Evolutionary conservation across 2,113 vertebrate species (phyloP).

Genomic region (Thymallus thymallus): DNA sequence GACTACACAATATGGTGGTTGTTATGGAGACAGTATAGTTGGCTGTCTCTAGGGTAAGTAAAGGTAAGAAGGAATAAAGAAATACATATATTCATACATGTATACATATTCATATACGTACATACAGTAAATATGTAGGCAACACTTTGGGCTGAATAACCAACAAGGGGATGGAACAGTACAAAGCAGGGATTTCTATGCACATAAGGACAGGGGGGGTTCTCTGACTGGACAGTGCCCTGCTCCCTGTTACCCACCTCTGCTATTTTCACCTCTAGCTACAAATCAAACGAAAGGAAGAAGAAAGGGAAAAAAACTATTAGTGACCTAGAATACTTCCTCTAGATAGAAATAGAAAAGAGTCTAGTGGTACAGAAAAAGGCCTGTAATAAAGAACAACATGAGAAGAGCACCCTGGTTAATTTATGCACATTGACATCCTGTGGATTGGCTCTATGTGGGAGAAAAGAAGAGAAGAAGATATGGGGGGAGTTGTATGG

Average conservation of each 20-base stretch:
- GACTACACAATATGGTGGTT: slow-evolving; percentile 2
- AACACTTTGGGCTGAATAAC: slow-evolving; percentile 42
- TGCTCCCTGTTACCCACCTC: slow-evolving; percentile 71
- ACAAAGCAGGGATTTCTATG: slow-evolving; percentile 39
- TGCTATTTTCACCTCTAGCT: slow-evolving; percentile 78
- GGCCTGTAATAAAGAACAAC: neutral
- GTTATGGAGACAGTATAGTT: slow-evolving; percentile 26
- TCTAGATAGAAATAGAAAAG: neutral
- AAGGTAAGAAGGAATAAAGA: slow-evolving; percentile 49
- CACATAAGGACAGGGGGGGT: slow-evolving; percentile 54
- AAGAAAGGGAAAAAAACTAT: slow-evolving; percentile 35
- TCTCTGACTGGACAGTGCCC: slow-evolving; percentile 28
- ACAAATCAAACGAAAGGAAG: slow-evolving; percentile 39
- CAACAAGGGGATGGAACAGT: slow-evolving; percentile 49
- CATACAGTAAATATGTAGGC: slow-evolving; percentile 37
- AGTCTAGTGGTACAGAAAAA: neutral
- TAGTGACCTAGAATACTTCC: neutral
- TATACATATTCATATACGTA: slow-evolving; percentile 17
- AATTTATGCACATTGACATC: slow-evolving; percentile 6
- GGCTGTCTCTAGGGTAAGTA: slow-evolving; percentile 25
- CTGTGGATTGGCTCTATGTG: slow-evolving; percentile 20
- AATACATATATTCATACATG: slow-evolving; percentile 36
- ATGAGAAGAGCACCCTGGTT: neutral
- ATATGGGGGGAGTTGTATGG: slow-evolving; percentile 12
- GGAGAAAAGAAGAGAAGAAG: slow-evolving; percentile 5